Evolutionary conservation across 2,888 invertebrate species (phyloP).

Genomic region (Chaetogeoica ovagalla): DNA sequence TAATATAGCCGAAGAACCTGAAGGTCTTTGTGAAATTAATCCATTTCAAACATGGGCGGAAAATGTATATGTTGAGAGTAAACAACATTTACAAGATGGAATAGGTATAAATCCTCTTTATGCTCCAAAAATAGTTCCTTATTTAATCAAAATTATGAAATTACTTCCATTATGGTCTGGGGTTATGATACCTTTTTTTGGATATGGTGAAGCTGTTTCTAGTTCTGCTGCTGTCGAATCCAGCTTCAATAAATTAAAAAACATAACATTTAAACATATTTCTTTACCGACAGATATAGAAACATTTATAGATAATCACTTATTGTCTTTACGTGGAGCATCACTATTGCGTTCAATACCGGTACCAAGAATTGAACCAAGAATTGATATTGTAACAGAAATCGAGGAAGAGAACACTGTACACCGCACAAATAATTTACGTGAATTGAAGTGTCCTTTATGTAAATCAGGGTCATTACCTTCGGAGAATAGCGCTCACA

Average conservation of each 20-base stretch:
- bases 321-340: background rate
- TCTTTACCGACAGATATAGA: background rate
- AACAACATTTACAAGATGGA: background rate
- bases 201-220: background rate
- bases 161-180: background rate
- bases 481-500: slow-evolving; percentile 13
- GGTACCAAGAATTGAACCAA: background rate
- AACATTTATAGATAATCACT: background rate
- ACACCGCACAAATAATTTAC: too few relatives aligned
- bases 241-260: slow-evolving; percentile 2
- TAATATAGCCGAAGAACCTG: background rate
- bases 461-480: background rate
- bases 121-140: background rate
- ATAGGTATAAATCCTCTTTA: slow-evolving; percentile 1
- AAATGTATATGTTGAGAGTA: background rate
- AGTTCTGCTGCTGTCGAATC: slow-evolving; percentile 10
- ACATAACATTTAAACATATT: too few relatives aligned
- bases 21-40: background rate
- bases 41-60: background rate
- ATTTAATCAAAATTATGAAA: slow-evolving; percentile 1
- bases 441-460: background rate
- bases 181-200: slow-evolving; percentile 2
- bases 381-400: background rate
- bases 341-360: background rate
- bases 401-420: too few relatives aligned